Conservation (phyloP, 2,113 vertebrate genomes). For the Phaethon lepturus region DNA sequence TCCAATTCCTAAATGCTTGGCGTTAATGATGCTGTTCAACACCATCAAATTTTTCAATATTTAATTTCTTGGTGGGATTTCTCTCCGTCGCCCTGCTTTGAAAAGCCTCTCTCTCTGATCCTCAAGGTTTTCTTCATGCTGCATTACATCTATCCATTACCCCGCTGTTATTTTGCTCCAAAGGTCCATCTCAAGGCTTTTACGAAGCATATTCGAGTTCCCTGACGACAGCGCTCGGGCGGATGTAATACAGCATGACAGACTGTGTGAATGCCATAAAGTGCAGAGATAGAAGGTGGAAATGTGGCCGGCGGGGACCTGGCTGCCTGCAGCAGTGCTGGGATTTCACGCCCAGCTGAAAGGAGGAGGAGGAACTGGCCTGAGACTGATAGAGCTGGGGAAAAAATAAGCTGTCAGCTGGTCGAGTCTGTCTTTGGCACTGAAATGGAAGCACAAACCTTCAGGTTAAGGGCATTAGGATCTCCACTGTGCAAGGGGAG, state of each 20-base stretch:
- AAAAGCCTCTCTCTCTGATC: neutral
- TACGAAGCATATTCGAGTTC: neutral
- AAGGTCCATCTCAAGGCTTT: neutral
- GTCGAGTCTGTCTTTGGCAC: neutral
- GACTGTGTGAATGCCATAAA: neutral
- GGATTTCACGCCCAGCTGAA: neutral
- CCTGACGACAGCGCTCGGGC: fast-evolving
- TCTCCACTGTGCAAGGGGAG: neutral
- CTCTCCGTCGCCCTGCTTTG: neutral
- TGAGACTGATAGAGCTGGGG: neutral
- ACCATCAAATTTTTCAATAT: neutral
- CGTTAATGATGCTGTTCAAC: neutral
- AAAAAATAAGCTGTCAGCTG: neutral
- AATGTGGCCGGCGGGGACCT: neutral
- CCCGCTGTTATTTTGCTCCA: neutral
- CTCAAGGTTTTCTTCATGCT: neutral
- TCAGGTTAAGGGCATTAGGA: neutral
- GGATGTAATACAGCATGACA: neutral
- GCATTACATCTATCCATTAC: neutral
- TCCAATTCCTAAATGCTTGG: neutral
- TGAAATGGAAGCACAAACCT: neutral
- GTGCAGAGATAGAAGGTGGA: neutral
- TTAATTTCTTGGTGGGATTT: neutral
- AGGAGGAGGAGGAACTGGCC: neutral
- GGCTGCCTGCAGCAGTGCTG: neutral